phyloP scores from a whole-genome alignment of 2,888 invertebrate species.

The Pantelozetes paolii region DNA sequence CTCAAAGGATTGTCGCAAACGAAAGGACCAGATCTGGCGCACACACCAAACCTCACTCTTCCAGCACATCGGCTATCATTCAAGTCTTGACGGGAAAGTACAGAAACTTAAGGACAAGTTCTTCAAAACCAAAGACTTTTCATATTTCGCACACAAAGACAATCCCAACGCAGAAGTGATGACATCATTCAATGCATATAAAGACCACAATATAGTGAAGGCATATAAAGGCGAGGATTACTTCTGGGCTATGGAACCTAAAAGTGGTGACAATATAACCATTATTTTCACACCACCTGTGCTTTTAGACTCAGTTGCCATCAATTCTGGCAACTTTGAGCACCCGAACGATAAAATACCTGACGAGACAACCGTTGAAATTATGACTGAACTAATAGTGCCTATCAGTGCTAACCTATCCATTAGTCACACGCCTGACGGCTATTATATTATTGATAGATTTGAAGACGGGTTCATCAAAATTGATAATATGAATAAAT shows the following conservation, averaged over 20 bases:
- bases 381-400: slow-evolving; percentile 57
- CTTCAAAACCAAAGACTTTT: slow-evolving; percentile 16
- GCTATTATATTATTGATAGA: slow-evolving; percentile 44
- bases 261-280: slow-evolving; percentile 71
- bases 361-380: slow-evolving; percentile 74
- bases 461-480: slow-evolving; percentile 43
- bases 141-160: slow-evolving; percentile 40
- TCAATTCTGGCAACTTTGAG: slow-evolving; percentile 82
- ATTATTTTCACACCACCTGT: slow-evolving; percentile 73
- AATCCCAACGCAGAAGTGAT: slow-evolving; percentile 66
- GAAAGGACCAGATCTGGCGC: slow-evolving; percentile 71
- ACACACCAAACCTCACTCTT: slow-evolving; percentile 86
- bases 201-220: slow-evolving; percentile 68
- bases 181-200: slow-evolving; percentile 74
- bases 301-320: slow-evolving; percentile 62
- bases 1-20: slow-evolving; percentile 75
- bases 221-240: slow-evolving; percentile 82
- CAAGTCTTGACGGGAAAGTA: slow-evolving; percentile 90
- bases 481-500: slow-evolving; percentile 3
- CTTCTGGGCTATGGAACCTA: slow-evolving; percentile 86
- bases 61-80: slow-evolving; percentile 90
- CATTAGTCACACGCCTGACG: slow-evolving; percentile 44
- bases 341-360: slow-evolving; percentile 82
- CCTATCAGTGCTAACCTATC: slow-evolving; percentile 39
- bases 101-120: slow-evolving; percentile 76